phyloP scores from a whole-genome alignment of 2,797 vertebrate species.

The Otus scops region DNA sequence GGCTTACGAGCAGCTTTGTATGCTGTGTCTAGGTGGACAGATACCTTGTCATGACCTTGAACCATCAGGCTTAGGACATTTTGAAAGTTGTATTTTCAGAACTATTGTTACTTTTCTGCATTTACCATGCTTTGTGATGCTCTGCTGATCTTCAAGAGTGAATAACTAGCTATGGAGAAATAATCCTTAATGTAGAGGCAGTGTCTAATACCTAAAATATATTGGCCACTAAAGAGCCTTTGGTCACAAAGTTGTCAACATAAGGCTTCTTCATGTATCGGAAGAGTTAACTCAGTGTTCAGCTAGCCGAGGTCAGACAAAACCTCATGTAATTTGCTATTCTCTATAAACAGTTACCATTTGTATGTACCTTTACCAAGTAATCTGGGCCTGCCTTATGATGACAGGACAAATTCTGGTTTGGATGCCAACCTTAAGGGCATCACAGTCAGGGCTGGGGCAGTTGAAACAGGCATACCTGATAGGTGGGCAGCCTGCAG shows the following conservation, averaged over 20 bases:
- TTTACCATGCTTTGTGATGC: neutral
- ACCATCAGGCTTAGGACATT: neutral
- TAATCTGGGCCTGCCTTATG: neutral
- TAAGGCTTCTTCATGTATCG: neutral
- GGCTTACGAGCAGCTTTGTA: neutral
- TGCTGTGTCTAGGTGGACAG: neutral
- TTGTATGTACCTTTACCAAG: neutral
- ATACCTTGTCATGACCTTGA: neutral
- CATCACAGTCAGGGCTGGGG: rapidly evolving
- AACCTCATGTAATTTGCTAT: neutral
- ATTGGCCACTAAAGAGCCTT: neutral
- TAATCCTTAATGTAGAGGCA: neutral
- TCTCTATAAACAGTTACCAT: neutral
- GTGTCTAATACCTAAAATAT: neutral
- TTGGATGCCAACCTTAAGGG: neutral
- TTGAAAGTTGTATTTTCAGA: neutral
- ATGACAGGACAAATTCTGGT: neutral
- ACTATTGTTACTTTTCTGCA: neutral
- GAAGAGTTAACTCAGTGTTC: neutral
- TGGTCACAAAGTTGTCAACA: neutral
- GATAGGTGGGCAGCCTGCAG: neutral
- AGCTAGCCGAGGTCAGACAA: neutral
- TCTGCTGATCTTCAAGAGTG: neutral
- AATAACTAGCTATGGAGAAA: neutral
- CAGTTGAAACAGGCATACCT: neutral